Evolutionary conservation across 2,113 vertebrate genomes (phyloP).

Genomic region (Hemicordylus capensis): DNA sequence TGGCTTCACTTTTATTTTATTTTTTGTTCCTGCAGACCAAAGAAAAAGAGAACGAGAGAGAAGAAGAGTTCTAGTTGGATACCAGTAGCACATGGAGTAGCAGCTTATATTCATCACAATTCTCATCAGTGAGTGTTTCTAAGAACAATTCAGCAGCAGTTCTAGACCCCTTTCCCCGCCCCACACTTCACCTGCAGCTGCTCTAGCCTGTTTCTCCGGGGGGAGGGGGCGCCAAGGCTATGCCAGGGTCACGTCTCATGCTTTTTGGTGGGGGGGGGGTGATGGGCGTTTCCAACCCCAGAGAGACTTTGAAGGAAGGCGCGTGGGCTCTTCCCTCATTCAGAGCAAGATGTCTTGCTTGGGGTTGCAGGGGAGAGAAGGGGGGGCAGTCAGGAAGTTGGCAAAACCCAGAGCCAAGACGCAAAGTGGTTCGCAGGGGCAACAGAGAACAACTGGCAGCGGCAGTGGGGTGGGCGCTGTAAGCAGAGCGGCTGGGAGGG

Average conservation of each 20-base stretch:
- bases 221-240: neutral
- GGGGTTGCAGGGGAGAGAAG: too few species aligned
- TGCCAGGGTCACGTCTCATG: fast-evolving
- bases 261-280: neutral
- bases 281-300: too few species aligned
- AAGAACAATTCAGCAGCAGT: slow-evolving; percentile 57
- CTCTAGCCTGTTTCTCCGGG: neutral
- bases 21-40: slow-evolving; percentile 27
- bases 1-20: neutral
- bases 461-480: too few species aligned
- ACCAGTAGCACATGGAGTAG: slow-evolving; percentile 32
- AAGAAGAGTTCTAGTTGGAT: neutral
- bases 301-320: neutral
- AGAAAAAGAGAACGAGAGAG: neutral
- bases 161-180: slow-evolving; percentile 21
- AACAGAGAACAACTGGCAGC: too few species aligned
- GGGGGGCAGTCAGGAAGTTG: too few species aligned
- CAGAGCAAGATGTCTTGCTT: too few species aligned
- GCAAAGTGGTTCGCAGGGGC: too few species aligned
- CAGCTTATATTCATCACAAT: slow-evolving; percentile 34
- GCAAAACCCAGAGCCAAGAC: too few species aligned
- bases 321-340: neutral
- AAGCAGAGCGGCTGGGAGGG: too few species aligned
- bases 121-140: slow-evolving; percentile 36
- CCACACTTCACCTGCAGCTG: neutral